Base-by-base conservation (phyloP, 2,888 invertebrate genomes). In the Drosophila monieri region DNA sequence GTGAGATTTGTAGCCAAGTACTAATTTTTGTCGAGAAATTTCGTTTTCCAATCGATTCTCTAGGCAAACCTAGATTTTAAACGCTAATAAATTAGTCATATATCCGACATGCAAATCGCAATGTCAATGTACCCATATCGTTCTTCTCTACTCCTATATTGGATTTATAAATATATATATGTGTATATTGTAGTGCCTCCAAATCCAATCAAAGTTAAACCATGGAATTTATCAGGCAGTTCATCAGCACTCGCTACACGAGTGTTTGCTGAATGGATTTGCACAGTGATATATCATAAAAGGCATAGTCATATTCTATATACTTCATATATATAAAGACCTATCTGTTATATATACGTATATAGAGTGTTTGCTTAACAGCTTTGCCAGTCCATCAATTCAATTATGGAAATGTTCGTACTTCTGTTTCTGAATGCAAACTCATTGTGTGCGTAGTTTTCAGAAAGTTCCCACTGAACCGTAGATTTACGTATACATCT, bases 311-410 rank as follows among this genome's bases (percentile, higher is more conserved):
- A 57, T 58, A 59, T 62, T 23, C 15, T 39, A 18, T 5, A 69
- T 14, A 18, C 53, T 60, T 12, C 21, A 51, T 23, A 57, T 39
- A 30, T 52, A 68, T 41, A 39, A 35, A 37, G 23, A 51, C 23
- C 27, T 43, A 14, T 58, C 8, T 41, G 5, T 32, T 35, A 32
- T 9, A 43, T 58, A 53, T 48, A 54, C 21, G 18, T 53, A 53
- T 39, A 23, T 37, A 18, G 64, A 60, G 67, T 66, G 78, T 53
- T 64, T 56, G 78, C 74, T 64, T 56, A 85, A 85, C 81, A 71
- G 52, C 74, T 77, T 83, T 73, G 87, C 73, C 79, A 79, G 85
- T 15, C 83, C 85, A 79, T 81, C 81, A 78, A 83, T 83, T 87
- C 85, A 87, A 87, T 87, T 81, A 79, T 61, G 57, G 62, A 48